Evolutionary conservation across 2,113 vertebrate species (phyloP), one percentile per base, ranked within the genome.

Genomic region (Beaufortia kweichowensis): DNA sequence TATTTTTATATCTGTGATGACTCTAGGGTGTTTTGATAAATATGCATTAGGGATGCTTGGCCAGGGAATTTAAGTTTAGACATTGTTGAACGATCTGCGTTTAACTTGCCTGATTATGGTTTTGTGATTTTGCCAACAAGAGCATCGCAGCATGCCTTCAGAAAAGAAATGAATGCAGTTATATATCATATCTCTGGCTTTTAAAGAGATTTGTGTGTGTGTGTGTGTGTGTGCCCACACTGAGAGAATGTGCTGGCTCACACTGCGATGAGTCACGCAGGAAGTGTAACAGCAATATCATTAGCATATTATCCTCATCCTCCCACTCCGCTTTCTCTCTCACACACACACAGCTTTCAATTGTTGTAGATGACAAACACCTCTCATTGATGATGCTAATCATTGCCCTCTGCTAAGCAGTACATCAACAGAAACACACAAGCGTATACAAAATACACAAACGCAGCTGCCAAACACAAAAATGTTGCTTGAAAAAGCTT

Each of bases 271-370:
- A 92, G 79, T 92, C 89, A 91, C 88, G 84, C 79, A 87, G 87
- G 87, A 88, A 85, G 87, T 84, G 76, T 57, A 86, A 84, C 80
- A 81, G 86, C 82, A 83, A 76, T 83, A 87, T 92, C 88, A 90
- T 92, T 91, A 90, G 86, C 87, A 89, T 89, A 86, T 87, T 57
- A 85, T 86, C 87, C 86, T 86, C 88, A 86, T 90, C 88, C 85
- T 67, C 88, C 90, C 84, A 87, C 89, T 39, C 43, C 60, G 15
- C 29, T 35, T 1, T 63, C 61, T 63, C 71, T 60, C 71, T 82
- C 50, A 6, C 57, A 71, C 50, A 78, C 21, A 24, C 62, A 62
- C 43, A 62, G 48, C 12, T 63, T 76, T 43, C 62, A 53, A 69
- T 71, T 73, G 70, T 73, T 73, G 57, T 26, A 63, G 24, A 15